A percentile compares a stretch with the other conserved stretches of the same genome.
Conservation (phyloP, 1,140 invertebrate genomes). For the Saccostrea echinata region DNA sequence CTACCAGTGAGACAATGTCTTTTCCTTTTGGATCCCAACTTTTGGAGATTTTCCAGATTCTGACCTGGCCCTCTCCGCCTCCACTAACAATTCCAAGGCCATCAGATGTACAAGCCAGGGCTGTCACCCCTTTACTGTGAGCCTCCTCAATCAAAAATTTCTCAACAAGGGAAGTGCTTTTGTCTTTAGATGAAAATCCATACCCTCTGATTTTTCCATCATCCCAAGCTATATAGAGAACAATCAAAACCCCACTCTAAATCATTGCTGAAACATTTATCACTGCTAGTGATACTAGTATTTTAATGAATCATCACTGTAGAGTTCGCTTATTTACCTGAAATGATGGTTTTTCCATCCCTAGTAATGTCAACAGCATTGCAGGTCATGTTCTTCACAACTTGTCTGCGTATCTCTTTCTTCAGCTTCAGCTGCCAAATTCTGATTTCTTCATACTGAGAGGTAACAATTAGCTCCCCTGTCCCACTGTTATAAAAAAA, state of each 20-base stretch:
- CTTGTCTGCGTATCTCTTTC: conserved; percentile 90
- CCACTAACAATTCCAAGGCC: conserved; percentile 88
- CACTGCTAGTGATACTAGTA: background rate
- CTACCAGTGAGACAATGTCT: conserved; percentile 62
- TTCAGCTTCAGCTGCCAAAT: conserved; percentile 89
- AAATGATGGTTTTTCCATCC: conserved; percentile 89
- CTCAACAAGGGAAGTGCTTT: conserved; percentile 51
- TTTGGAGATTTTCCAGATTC: conserved; percentile 68
- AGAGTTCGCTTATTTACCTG: conserved; percentile 81
- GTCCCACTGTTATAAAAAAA: conserved; percentile 72
- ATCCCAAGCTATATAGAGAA: conserved; percentile 85
- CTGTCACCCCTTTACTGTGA: conserved; percentile 92
- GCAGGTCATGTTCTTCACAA: conserved; percentile 92
- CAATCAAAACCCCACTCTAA: background rate
- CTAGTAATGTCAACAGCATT: conserved; percentile 87
- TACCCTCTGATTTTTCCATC: conserved; percentile 84
- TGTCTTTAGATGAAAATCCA: conserved; percentile 62
- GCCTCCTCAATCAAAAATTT: conserved; percentile 91
- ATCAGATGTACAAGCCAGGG: conserved; percentile 87
- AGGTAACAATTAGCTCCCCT: conserved; percentile 90
- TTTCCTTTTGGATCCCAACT: conserved; percentile 55
- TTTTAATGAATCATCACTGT: too few relatives aligned
- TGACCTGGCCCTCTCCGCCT: conserved; percentile 90
- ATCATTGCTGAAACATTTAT: background rate
- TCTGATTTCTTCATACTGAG: conserved; percentile 90